Evolutionary conservation across 53 echinoderm and acorn worm species (phyloP), one percentile per base, ranked within the genome.

Genomic region (Glandiceps talaboti): DNA sequence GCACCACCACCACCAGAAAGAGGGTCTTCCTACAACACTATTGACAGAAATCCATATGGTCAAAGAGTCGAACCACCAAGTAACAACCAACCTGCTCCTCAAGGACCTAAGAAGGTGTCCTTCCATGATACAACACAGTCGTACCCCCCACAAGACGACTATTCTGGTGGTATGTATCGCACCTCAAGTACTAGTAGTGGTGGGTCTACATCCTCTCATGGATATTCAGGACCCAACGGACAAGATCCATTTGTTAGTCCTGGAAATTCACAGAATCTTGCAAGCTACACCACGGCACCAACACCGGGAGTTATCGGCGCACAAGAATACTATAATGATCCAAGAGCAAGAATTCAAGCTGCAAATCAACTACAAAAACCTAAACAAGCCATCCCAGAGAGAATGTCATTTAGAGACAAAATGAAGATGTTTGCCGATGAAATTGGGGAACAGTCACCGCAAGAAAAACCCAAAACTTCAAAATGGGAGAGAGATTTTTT

Each of bases 231-330:
- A 79, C 31, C 27, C 73, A 73, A 79, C 14, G 6, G 73, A 26
- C 29, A 79, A 33, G 80, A 76, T 33, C n/a, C n/a, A n/a, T 89
- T 82, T 33, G 85, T 79, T 26, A 85, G 92, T 25, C 87, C 87
- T 27, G 77, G 79, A 30, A 93, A 94, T 81, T 81, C 85, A 28
- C 89, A 90, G 30, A 86, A 86, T 31, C 81, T 88, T 29, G 87
- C 81, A 76, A 87, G 90, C 0, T 93, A 86, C 73, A 89, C 87
- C 83, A 89, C 93, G 0, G 94, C 90, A 0, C 85, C 90, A 27
- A 99, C 99, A 1, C 99, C 99, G 0, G 83, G 87, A 1, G 99
- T 99, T 27, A 99, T 99, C 30, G 99, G 99, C 6, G 88, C 99
- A 14, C 99, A 99, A 73, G 99, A 99, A 73, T 89, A 93, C 12